phyloP scores from a whole-genome alignment of 2,797 vertebrate genomes.

The Saxicola maurus region DNA sequence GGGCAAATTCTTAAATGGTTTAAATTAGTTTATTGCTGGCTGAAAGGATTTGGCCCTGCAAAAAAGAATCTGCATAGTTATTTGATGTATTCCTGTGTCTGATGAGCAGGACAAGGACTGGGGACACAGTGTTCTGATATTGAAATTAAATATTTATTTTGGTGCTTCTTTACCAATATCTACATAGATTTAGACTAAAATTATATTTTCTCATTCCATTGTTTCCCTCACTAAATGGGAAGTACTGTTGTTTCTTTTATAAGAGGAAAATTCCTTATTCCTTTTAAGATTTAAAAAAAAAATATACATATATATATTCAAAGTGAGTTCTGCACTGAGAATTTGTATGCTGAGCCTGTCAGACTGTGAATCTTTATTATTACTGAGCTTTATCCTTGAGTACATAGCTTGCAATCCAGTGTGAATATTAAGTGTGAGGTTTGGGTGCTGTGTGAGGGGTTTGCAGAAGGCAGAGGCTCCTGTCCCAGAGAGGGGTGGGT shows the following conservation, averaged over 20 bases:
- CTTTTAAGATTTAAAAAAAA: neutral
- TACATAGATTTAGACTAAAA: neutral
- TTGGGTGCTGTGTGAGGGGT: constrained; percentile 39
- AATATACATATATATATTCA: neutral
- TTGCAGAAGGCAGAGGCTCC: constrained; percentile 26
- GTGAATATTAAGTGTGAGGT: constrained; percentile 73
- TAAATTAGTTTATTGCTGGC: neutral
- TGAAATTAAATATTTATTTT: neutral
- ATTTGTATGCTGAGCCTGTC: constrained; percentile 56
- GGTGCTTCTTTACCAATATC: neutral
- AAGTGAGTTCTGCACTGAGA: constrained; percentile 4
- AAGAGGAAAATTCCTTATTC: neutral
- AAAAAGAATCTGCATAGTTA: neutral
- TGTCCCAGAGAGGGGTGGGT: constrained; percentile 16
- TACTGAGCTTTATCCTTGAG: constrained; percentile 63
- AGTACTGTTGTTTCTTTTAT: neutral
- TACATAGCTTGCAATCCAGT: constrained; percentile 44
- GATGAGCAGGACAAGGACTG: neutral
- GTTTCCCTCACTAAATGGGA: neutral
- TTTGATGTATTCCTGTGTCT: neutral
- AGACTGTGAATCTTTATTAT: constrained; percentile 55
- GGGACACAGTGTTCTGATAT: neutral
- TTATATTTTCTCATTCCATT: neutral
- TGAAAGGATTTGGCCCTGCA: neutral
- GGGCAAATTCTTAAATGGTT: neutral